Conservation (phyloP, 2,888 invertebrate genomes). For the Protophormia terraenovae region DNA sequence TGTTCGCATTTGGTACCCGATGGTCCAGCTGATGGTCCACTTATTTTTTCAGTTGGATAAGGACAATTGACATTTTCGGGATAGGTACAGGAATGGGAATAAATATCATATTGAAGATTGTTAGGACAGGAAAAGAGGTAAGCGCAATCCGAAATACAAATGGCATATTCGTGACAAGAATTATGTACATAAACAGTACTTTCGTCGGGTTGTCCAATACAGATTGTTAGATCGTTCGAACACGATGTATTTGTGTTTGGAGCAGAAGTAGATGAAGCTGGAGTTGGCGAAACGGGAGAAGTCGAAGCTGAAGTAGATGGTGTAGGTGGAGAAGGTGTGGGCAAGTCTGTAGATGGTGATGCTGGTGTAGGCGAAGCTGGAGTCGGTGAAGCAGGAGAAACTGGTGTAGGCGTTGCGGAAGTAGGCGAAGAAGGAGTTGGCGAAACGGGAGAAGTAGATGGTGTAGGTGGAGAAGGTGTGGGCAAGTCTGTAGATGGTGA, state of each 20-base stretch:
- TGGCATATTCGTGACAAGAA: slow-evolving; percentile 22
- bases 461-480: neutral
- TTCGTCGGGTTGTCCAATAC: slow-evolving; percentile 38
- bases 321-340: neutral
- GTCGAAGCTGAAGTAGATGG: neutral
- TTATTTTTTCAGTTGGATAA: no score
- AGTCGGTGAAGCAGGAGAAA: no score
- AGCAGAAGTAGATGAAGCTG: neutral
- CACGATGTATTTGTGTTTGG: slow-evolving; percentile 62
- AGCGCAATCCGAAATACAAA: slow-evolving; percentile 69
- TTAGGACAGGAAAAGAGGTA: slow-evolving; percentile 71
- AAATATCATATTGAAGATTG: slow-evolving; percentile 71
- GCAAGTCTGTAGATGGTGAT: no score
- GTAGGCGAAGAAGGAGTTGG: neutral
- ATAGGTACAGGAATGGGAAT: slow-evolving; percentile 68
- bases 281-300: neutral
- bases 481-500: neutral
- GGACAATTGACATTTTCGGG: slow-evolving; percentile 72
- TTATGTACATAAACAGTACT: neutral
- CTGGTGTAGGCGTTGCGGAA: neutral
- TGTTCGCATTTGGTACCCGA: slow-evolving; percentile 67
- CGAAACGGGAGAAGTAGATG: no score
- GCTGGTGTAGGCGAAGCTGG: no score
- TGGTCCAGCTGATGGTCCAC: slow-evolving; percentile 73
- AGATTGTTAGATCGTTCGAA: slow-evolving; percentile 54